A percentile compares a stretch with the other conserved stretches of the same genome.
Evolutionary conservation across 2,797 vertebrate species (phyloP).

Genomic region (Labroides dimidiatus): DNA sequence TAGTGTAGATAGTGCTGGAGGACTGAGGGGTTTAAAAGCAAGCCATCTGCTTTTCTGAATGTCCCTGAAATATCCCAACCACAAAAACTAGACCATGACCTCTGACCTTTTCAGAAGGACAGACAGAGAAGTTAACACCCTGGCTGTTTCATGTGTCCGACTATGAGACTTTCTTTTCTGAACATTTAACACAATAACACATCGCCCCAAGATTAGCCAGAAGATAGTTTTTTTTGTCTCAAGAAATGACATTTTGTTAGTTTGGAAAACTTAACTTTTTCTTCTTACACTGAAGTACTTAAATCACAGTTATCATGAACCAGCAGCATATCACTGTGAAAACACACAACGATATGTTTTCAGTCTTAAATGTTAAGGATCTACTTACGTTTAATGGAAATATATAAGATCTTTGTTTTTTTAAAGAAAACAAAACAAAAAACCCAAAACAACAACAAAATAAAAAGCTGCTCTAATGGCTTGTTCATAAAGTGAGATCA

Average conservation of each 20-base stretch:
- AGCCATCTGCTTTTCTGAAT: neutral
- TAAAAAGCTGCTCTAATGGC: too few relatives aligned
- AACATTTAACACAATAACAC: too few relatives aligned
- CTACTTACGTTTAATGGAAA: too few relatives aligned
- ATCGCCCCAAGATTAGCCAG: too few relatives aligned
- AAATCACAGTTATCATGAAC: neutral
- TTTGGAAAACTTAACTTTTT: too few relatives aligned
- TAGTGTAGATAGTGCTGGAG: constrained; percentile 11
- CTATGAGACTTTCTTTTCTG: neutral
- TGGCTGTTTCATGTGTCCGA: neutral
- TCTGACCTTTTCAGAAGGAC: constrained; percentile 9
- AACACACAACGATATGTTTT: neutral
- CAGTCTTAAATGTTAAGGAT: too few relatives aligned
- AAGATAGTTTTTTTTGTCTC: too few relatives aligned
- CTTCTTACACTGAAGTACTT: neutral
- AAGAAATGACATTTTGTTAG: too few relatives aligned
- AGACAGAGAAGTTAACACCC: neutral
- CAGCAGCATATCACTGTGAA: neutral
- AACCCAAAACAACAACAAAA: too few relatives aligned
- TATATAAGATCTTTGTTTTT: neutral
- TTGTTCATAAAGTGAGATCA: too few relatives aligned
- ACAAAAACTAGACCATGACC: neutral
- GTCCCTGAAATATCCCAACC: neutral
- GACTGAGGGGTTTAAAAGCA: neutral
- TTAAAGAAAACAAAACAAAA: too few relatives aligned